phyloP scores from a whole-genome alignment of 2,797 vertebrate genomes.

The Takifugu rubripes region DNA sequence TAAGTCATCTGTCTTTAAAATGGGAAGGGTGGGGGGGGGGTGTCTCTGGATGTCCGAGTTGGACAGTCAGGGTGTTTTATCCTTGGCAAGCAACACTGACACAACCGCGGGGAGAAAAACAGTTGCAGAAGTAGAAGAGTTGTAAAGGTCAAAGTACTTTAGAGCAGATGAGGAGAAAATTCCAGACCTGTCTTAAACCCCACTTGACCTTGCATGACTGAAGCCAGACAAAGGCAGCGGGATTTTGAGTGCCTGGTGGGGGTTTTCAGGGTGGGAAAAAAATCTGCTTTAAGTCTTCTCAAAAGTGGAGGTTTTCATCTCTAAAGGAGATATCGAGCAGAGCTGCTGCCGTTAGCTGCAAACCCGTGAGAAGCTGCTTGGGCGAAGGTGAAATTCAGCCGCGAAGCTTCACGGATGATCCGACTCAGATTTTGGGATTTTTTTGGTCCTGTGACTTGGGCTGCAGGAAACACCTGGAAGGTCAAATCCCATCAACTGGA shows the following conservation, averaged over 20 bases:
- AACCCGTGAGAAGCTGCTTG: slow-evolving; percentile 22
- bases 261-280: neutral
- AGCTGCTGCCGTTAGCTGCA: slow-evolving; percentile 23
- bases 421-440: slow-evolving; percentile 34
- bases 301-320: slow-evolving; percentile 40
- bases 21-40: neutral
- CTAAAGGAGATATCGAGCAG: slow-evolving; percentile 33
- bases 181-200: slow-evolving; percentile 13
- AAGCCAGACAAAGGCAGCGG: slow-evolving; percentile 18
- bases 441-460: slow-evolving; percentile 23
- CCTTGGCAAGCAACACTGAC: slow-evolving; percentile 1
- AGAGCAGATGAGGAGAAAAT: slow-evolving; percentile 11
- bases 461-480: too few relatives aligned
- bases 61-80: slow-evolving; percentile 9
- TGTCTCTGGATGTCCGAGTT: neutral
- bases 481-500: too few relatives aligned
- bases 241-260: slow-evolving; percentile 10
- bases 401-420: slow-evolving; percentile 15
- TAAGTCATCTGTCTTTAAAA: slow-evolving; percentile 29
- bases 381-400: slow-evolving; percentile 44
- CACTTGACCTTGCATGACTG: slow-evolving; percentile 45
- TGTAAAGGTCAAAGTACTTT: slow-evolving; percentile 23
- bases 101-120: slow-evolving; percentile 11
- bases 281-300: slow-evolving; percentile 31
- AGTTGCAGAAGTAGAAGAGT: neutral